These are phyloP conservation scores for Tetragonisca angustula DNA, from an alignment of 2,888 invertebrate species.

Conservation along the genomic window DNA sequence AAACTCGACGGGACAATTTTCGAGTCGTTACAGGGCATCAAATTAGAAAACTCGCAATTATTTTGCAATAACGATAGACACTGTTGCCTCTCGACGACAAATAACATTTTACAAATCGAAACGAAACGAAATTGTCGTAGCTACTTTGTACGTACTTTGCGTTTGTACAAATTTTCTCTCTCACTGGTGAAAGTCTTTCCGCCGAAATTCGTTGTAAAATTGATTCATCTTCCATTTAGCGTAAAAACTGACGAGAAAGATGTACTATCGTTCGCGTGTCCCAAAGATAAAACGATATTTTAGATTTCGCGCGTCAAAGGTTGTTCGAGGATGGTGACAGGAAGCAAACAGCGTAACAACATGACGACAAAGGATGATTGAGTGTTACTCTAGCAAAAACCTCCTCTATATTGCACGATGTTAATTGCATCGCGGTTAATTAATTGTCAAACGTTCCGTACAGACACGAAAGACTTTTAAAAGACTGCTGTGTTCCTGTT, in stretches of 20 bases:
- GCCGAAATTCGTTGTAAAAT: not conserved
- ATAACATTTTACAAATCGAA: not conserved
- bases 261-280: not conserved
- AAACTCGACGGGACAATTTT: slow-evolving; percentile 38
- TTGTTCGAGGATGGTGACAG: not conserved
- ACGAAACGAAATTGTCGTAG: not conserved
- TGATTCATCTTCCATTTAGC: not conserved
- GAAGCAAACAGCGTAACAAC: not conserved
- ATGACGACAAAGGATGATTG: slow-evolving; percentile 20
- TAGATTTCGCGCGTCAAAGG: not conserved
- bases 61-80: not conserved
- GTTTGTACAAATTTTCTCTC: not conserved
- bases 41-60: slow-evolving; percentile 28
- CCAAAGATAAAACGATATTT: not conserved
- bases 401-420: slow-evolving; percentile 6
- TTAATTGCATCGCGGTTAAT: slow-evolving; percentile 59
- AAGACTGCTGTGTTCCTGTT: slow-evolving; percentile 25
- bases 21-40: slow-evolving; percentile 14
- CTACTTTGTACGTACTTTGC: not conserved
- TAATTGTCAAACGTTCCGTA: slow-evolving; percentile 36
- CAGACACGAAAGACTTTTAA: slow-evolving; percentile 13
- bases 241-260: not conserved
- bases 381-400: slow-evolving; percentile 23
- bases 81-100: not conserved
- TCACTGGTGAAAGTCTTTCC: too few relatives aligned